Base-by-base conservation (phyloP, 2,888 invertebrate species). In the Dorcus parallelipipedus region DNA sequence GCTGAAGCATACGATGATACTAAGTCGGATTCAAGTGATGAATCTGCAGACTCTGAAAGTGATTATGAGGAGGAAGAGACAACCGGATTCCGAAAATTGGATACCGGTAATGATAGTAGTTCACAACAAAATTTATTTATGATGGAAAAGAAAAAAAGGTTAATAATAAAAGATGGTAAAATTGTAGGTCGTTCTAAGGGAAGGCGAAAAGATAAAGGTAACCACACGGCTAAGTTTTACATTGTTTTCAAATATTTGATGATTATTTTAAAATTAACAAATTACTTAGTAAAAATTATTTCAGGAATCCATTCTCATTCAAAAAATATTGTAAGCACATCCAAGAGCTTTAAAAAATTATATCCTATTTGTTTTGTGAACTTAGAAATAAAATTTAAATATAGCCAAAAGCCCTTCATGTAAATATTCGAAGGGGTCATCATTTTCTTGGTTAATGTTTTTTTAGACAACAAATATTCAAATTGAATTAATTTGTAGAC, bases 131-230 rank as follows among this genome's bases (percentile, higher is more conserved):
- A 85, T 17, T 78, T 91, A 4, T 92, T 91, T 69, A 89, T 91
- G 87, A 84, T 87, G 74, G 91, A 92, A 73, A 91, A 91, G 69
- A 92, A 92, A 73, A 91, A 91, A 69, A 87, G 87, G 62, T 77
- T 88, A 0, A 82, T 88, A 47, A 84, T 87, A 49, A 86, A 86
- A 71, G 86, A 87, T 75, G 84, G 85, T 52, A 77, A 84, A 68
- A 87, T 89, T 4, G 82, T 89, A 23, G 87, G 87, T n/a, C 79
- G 86, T 48, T 85, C 86, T 52, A 91, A 91, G 72, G 84, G 89
- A 0, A 89, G 89, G 67, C 80, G 91, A 81, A 83, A 79, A 69
- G 73, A 70, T 59, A 72, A 74, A 69, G 74, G 73, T 73, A 58
- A 20, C 2, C 3, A 20, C 20, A 3, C 20, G 2, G 20, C 3